Conservation (phyloP, 2,797 vertebrate genomes). For the Oreochromis grahami region DNA sequence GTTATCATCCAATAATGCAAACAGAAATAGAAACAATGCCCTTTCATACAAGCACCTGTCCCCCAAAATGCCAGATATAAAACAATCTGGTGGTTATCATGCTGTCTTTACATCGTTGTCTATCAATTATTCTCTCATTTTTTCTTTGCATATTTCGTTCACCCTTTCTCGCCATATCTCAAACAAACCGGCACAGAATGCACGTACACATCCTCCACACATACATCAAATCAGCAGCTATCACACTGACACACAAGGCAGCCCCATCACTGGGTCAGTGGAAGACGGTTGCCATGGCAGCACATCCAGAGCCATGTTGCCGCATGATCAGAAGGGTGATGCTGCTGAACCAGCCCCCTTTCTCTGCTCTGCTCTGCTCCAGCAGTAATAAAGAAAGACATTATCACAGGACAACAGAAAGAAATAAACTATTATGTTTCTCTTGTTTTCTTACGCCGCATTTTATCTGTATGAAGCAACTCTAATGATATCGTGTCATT, state of each 20-base stretch:
- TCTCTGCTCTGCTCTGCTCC: conserved; percentile 40
- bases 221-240: conserved; percentile 41
- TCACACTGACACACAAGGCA: conserved; percentile 68
- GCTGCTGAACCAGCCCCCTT: conserved; percentile 59
- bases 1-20: background rate
- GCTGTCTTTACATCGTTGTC: background rate
- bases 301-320: conserved; percentile 73
- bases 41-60: background rate
- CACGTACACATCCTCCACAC: conserved; percentile 18
- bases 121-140: background rate
- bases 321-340: conserved; percentile 72
- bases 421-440: background rate
- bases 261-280: conserved; percentile 70
- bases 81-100: conserved; percentile 6
- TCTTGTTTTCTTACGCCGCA: background rate
- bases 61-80: conserved; percentile 14
- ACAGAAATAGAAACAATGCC: conserved; percentile 3
- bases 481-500: background rate
- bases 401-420: background rate
- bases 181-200: background rate
- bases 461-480: background rate
- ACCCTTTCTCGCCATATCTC: background rate
- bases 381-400: background rate
- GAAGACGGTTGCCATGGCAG: conserved; percentile 80
- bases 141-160: background rate